Base-by-base conservation (phyloP, 2,113 vertebrate genomes). In the Bubo bubo region DNA sequence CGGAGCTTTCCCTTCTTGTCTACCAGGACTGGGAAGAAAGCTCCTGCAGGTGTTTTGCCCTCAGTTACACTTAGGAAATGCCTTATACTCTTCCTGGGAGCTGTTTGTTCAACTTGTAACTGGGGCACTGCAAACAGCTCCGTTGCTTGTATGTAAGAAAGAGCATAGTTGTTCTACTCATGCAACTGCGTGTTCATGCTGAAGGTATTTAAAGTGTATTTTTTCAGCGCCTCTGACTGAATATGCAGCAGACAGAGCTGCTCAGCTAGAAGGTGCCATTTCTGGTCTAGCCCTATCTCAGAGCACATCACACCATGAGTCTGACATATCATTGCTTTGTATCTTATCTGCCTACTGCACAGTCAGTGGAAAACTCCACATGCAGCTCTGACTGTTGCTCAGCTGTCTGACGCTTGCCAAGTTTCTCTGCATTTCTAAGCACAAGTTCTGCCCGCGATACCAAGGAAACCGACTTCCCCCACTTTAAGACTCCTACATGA, bases 1-100 rank as follows among this genome's bases (percentile, higher is more conserved):
- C 0, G 1, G 59, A 92, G 21, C 53, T 94, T 95, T 79, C 20
- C 41, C 39, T 56, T 41, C 59, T 67, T 43, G 49, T 67, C 56
- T 41, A 5, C 60, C 59, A 52, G 0, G 1, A 59, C 47, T 0
- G 0, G 55, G 68, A 90, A 73, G n/a, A 71, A 92, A 72, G 58
- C 10, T 86, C 56, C 43, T 35, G 34, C 12, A 49, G 68, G 34
- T 59, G 2, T 15, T 79, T 49, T 72, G 34, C 35, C 52, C 30
- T 63, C 43, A 68, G 58, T 53, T 68, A 76, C 26, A 37, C 70
- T 81, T 53, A 28, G 41, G 70, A 68, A 68, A 91, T 60, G 59
- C 49, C 47, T 75, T 45, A 30, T 30, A n/a, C 30, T 86, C 34
- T 30, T 74, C 71, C 67, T 39, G 43, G 43, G 53, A 85, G 35